phyloP scores from a whole-genome alignment of 2,113 vertebrate species.

The Numida meleagris region DNA sequence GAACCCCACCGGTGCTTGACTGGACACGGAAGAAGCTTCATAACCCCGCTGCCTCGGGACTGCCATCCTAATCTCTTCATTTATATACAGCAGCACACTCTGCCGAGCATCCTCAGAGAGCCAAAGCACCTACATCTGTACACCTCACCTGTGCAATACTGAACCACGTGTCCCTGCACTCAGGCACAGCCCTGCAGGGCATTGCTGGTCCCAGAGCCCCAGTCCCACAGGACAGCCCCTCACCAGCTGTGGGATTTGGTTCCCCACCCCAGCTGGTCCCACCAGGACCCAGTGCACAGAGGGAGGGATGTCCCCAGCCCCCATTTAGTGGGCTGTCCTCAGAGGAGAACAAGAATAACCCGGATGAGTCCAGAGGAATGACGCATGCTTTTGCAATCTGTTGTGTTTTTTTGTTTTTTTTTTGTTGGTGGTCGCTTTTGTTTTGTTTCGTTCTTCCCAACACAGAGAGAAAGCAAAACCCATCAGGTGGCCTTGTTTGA shows the following conservation, averaged over 20 bases:
- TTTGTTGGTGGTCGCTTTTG: no score
- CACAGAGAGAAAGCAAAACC: neutral
- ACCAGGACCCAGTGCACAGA: neutral
- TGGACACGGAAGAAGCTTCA: neutral
- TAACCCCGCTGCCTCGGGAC: neutral
- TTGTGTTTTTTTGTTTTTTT: neutral
- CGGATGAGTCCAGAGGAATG: neutral
- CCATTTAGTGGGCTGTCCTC: rapidly evolving
- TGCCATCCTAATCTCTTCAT: neutral
- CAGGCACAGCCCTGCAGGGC: neutral
- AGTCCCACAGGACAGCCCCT: rapidly evolving
- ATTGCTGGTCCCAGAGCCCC: neutral
- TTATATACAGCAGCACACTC: neutral
- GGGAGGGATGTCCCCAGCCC: neutral
- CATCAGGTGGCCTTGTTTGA: neutral
- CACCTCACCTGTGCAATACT: rapidly evolving
- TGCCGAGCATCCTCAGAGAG: neutral
- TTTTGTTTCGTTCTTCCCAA: no score
- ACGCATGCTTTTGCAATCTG: no score
- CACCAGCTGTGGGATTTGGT: rapidly evolving
- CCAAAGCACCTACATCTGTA: neutral
- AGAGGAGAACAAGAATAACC: neutral
- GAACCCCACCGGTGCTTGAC: neutral
- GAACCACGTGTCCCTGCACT: rapidly evolving
- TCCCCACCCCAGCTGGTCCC: neutral